A percentile compares a stretch with the other conserved stretches of the same genome.
Evolutionary conservation across 2,888 invertebrate species (phyloP).

Genomic region (Tethea ocularis): DNA sequence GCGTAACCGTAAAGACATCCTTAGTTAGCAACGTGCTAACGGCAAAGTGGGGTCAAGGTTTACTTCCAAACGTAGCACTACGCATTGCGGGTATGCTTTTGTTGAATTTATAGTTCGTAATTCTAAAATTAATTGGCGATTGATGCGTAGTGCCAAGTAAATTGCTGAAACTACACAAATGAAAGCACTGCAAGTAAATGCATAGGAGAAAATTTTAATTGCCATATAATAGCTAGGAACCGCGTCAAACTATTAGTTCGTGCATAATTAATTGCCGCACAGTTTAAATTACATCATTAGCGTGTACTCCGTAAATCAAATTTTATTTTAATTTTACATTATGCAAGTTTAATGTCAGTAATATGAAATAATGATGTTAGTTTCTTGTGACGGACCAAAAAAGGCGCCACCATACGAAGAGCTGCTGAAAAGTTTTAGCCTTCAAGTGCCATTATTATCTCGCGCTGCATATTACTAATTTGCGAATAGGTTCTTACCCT

Average conservation of each 20-base stretch:
- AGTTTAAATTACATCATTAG: neutral
- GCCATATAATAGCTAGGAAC: neutral
- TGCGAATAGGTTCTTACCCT: too few relatives aligned
- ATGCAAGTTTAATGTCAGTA: neutral
- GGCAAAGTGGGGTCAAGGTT: constrained; percentile 1
- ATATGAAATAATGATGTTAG: neutral
- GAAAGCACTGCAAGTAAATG: neutral
- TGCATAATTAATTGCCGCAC: neutral
- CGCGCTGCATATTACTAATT: too few relatives aligned
- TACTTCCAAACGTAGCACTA: neutral
- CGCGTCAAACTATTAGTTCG: neutral
- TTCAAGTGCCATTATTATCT: too few relatives aligned
- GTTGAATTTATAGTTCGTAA: neutral
- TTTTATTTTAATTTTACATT: neutral
- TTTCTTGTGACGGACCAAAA: too few relatives aligned
- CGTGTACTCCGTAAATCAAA: neutral
- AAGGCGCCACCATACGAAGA: too few relatives aligned
- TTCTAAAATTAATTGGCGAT: neutral
- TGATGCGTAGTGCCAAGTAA: neutral
- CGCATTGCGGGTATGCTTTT: neutral
- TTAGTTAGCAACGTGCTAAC: constrained; percentile 5
- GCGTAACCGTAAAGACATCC: constrained; percentile 4
- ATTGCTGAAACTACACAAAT: neutral
- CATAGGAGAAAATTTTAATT: neutral
- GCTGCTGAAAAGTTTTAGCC: too few relatives aligned